A percentile compares a stretch with the other conserved stretches of the same genome.
phyloP scores from a whole-genome alignment of 2,113 vertebrate species.

The Dolichallabes microphthalmus region DNA sequence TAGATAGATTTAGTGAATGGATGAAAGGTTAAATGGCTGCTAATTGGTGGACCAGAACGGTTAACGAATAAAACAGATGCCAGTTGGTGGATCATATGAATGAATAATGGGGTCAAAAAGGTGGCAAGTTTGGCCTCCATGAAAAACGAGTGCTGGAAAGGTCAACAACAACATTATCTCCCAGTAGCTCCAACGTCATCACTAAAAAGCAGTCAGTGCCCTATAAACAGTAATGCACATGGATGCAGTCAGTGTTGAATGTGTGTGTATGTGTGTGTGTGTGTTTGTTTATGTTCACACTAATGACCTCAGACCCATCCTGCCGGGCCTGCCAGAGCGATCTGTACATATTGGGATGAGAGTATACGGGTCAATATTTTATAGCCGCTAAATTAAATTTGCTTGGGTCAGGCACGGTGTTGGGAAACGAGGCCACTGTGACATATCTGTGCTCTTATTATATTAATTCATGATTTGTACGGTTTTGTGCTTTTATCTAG shows the following conservation, averaged over 20 bases:
- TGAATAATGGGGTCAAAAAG: not conserved
- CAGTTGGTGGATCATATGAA: not conserved
- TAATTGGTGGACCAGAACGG: not conserved
- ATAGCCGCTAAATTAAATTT: constrained; percentile 1
- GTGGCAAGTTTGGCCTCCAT: not conserved
- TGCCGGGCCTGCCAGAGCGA: not conserved
- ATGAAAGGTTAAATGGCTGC: not conserved
- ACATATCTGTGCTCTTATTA: not conserved
- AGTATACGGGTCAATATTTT: constrained; percentile 19
- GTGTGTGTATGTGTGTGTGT: constrained; percentile 32
- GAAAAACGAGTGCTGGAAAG: constrained; percentile 24
- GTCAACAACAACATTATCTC: not conserved
- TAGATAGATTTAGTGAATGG: not conserved
- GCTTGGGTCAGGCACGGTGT: not conserved
- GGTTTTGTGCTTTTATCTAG: not conserved
- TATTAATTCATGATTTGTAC: not conserved
- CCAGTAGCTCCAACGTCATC: constrained; percentile 33
- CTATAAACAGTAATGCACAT: constrained; percentile 36
- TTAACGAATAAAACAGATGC: not conserved
- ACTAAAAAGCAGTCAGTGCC: constrained; percentile 33
- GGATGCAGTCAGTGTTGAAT: constrained; percentile 17
- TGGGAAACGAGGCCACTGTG: not conserved
- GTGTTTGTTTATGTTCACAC: constrained; percentile 34
- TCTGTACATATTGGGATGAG: constrained; percentile 52
- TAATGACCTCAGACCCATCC: constrained; percentile 19